Evolutionary conservation across 2,888 invertebrate genomes (phyloP).

Genomic region (Malthinus seriepunctatus): DNA sequence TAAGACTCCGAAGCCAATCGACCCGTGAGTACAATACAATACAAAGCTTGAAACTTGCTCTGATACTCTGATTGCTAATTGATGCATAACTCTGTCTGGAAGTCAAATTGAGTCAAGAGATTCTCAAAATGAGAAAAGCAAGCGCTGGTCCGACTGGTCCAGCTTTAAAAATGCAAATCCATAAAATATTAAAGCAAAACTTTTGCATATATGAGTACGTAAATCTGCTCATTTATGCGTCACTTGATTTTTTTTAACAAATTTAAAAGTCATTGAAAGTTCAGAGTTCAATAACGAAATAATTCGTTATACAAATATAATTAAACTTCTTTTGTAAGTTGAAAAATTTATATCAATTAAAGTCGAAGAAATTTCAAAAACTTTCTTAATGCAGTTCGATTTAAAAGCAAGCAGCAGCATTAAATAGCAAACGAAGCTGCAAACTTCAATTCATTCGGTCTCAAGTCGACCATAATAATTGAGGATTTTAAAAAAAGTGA

Average conservation of each 20-base stretch:
- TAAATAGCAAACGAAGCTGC: constrained; percentile 7
- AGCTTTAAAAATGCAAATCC: no score
- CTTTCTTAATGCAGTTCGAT: constrained; percentile 28
- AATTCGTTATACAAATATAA: constrained; percentile 8
- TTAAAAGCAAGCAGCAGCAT: constrained; percentile 5
- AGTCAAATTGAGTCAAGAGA: no score
- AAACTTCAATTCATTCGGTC: constrained; percentile 12
- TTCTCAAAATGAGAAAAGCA: no score
- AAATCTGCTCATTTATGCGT: no score
- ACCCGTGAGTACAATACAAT: no score
- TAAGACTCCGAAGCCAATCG: no score
- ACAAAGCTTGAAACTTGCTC: no score
- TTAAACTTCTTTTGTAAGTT: constrained; percentile 23
- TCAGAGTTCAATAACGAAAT: background rate
- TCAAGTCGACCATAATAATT: background rate
- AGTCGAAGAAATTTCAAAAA: constrained; percentile 21
- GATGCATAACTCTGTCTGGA: no score
- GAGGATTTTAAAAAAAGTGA: constrained; percentile 5
- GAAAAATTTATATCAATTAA: constrained; percentile 31
- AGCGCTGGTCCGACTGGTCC: no score
- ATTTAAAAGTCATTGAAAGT: background rate
- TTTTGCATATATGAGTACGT: no score
- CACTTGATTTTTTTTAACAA: background rate
- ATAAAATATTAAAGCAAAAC: no score
- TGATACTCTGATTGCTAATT: no score